A percentile compares a stretch with the other conserved stretches of the same genome.
These are phyloP conservation scores for Nothobranchius kuhntae DNA, from an alignment of 2,113 vertebrate genomes.

Conservation along the genomic window DNA sequence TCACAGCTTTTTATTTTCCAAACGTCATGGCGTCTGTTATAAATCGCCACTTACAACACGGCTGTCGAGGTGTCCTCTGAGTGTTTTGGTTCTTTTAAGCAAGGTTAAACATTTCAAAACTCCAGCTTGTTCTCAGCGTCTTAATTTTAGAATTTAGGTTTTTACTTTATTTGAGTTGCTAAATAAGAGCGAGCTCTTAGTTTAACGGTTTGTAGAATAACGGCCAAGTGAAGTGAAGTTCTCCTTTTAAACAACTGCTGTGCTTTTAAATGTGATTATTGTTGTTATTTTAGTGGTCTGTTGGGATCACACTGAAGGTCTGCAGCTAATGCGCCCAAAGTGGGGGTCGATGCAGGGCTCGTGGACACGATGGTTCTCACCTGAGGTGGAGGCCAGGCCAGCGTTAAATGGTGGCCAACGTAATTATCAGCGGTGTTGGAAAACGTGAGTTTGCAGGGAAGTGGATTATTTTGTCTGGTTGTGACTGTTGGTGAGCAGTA, in stretches of 20 bases:
- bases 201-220: neutral
- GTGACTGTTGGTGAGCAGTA: too few species aligned
- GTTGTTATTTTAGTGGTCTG: neutral
- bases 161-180: neutral
- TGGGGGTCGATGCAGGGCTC: neutral
- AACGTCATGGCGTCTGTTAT: neutral
- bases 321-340: neutral
- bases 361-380: neutral
- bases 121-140: neutral
- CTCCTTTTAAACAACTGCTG: slow-evolving; percentile 3
- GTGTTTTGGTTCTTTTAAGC: neutral
- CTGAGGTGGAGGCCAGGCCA: slow-evolving; percentile 38
- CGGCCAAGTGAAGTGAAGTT: neutral
- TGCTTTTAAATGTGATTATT: neutral
- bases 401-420: slow-evolving; percentile 8
- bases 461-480: too few species aligned
- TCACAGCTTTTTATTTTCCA: neutral
- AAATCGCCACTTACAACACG: neutral
- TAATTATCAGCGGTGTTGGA: neutral
- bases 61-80: neutral
- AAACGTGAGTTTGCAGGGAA: neutral
- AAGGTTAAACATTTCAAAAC: slow-evolving; percentile 6
- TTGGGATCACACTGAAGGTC: neutral
- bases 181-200: neutral
- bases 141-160: neutral